Percentiles rank a stretch among this genome's conserved stretches.
These are phyloP conservation scores for Macropus fuliginosus DNA, from an alignment of 2,797 vertebrate species.

Conservation along the genomic window DNA sequence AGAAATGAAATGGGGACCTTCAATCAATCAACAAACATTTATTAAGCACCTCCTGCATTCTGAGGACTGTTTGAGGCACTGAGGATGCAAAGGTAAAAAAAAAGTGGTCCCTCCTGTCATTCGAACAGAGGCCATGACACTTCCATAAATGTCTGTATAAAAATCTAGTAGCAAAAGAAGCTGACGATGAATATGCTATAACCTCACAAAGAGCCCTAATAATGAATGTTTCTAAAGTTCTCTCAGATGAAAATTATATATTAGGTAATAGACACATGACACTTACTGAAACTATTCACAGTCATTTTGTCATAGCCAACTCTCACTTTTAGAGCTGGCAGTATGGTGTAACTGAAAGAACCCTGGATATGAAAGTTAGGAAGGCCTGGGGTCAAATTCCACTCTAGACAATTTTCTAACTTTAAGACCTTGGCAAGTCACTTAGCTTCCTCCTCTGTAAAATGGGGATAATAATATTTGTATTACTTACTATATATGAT, in stretches of 20 bases:
- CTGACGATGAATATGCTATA: slow-evolving; percentile 22
- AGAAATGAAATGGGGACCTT: background rate
- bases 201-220: slow-evolving; percentile 1
- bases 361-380: background rate
- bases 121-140: background rate
- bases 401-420: background rate
- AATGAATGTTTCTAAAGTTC: slow-evolving; percentile 58
- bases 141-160: background rate
- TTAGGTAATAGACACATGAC: background rate
- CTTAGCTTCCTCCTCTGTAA: background rate
- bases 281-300: background rate
- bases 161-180: background rate
- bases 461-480: background rate
- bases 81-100: background rate
- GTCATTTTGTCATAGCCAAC: slow-evolving; percentile 8
- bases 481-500: background rate
- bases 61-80: background rate
- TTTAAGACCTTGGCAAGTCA: background rate
- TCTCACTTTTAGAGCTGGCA: background rate
- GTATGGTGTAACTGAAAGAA: background rate
- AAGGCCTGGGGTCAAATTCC: background rate
- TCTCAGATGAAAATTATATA: slow-evolving; percentile 21
- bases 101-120: background rate
- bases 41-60: background rate
- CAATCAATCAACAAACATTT: background rate